Base-by-base conservation (phyloP, 2,113 vertebrate genomes). In the Anoura caudifer region DNA sequence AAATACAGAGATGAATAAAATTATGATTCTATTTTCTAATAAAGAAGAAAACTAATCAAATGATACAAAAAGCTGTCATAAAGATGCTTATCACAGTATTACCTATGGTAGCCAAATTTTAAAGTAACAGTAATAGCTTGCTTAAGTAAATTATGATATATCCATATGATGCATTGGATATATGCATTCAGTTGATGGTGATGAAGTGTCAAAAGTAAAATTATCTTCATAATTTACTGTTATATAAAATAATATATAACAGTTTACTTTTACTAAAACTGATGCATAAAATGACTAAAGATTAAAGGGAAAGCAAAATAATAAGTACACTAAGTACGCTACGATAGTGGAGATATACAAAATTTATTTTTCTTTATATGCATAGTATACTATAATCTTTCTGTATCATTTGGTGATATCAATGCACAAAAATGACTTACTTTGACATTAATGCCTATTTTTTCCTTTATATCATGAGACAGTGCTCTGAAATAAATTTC, bases 401-500 rank as follows among this genome's bases (percentile, higher is more conserved):
- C 24, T 87, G 22, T 54, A 19, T 36, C 47, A 70, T 56, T 52
- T 75, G 69, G 9, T 73, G 69, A 77, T 65, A 54, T 63, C 90
- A 87, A 80, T 59, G 36, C 33, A 69, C 22, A 7, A 69, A 93
- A 87, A 91, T 7, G 2, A 91, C 36, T 47, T 73, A 50, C 61
- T 92, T 52, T 83, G 24, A 67, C 7, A 85, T 36, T 61, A 90
- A 59, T 76, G 16, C 11, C 43, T 80, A 69, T 13, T 22, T 84
- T 56, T 65, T 75, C 36, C 14, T 73, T 81, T 24, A 67, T 19
- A 63, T 20, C 28, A 31, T 14, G 3, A 82, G 36, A 73, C 16
- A 90, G 17, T 73, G 1, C 45, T 91, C 36, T n/a, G 52, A 93
- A 96, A n/a, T 91, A 90, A 91, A 77, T 83, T 91, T 96, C 31